These are phyloP conservation scores for Zelostemma sp. DNA, from an alignment of 1,140 invertebrate species.

Conservation along the genomic window DNA sequence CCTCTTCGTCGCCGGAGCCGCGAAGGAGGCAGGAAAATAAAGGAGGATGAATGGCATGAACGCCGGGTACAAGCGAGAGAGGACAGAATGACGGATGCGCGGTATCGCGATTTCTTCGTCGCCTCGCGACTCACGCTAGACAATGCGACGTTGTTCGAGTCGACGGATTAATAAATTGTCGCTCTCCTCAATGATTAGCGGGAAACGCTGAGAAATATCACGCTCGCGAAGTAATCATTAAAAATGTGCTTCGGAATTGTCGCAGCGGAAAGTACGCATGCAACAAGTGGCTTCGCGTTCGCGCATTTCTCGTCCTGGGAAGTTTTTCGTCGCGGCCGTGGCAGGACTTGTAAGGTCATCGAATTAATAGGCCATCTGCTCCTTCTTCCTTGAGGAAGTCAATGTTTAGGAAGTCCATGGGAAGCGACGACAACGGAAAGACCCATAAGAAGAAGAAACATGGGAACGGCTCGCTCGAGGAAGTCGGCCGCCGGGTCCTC, in stretches of 20 bases:
- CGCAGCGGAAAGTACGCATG: slow-evolving; percentile 40
- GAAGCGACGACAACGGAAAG: slow-evolving; percentile 70
- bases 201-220: neutral
- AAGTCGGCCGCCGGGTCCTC: slow-evolving; percentile 49
- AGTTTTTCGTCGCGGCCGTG: slow-evolving; percentile 20
- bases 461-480: slow-evolving; percentile 64
- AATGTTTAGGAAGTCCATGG: slow-evolving; percentile 71
- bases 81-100: slow-evolving; percentile 46
- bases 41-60: slow-evolving; percentile 37
- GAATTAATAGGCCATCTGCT: slow-evolving; percentile 70
- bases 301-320: slow-evolving; percentile 35
- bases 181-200: neutral
- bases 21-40: slow-evolving; percentile 35
- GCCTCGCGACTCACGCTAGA: slow-evolving; percentile 1
- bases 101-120: slow-evolving; percentile 33
- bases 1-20: slow-evolving; percentile 33
- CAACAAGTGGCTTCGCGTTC: slow-evolving; percentile 35
- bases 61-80: slow-evolving; percentile 34
- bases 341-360: slow-evolving; percentile 52
- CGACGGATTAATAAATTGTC: neutral
- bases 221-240: neutral
- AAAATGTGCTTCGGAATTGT: too few species aligned
- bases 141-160: slow-evolving; percentile 8
- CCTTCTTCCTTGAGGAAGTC: slow-evolving; percentile 66
- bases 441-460: slow-evolving; percentile 63